Base-by-base conservation (phyloP, 2,888 invertebrate species). In the Parelbella ahira region DNA sequence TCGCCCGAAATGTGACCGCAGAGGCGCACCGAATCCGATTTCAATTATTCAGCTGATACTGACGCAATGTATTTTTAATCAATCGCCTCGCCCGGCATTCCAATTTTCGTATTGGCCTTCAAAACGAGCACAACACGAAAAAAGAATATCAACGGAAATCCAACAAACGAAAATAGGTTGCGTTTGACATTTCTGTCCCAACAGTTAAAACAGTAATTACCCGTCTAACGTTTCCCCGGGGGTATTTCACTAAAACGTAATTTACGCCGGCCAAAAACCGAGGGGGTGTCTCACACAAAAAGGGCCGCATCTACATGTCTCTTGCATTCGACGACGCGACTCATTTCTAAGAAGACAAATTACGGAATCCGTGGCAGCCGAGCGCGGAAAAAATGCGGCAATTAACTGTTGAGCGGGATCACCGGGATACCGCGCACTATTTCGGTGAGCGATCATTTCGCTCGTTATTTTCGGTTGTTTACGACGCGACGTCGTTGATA, bases 291-390 rank as follows among this genome's bases (percentile, higher is more conserved):
- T 50, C 34, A 66, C 65, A 68, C 69, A 72, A 71, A 69, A 60
- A 57, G 53, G 48, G 60, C 53, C 62, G 68, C 68, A 80, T 79
- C 80, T 78, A 80, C 81, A 81, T 80, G 82, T 82, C 84, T 62
- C 74, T 68, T 70, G 76, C 76, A 75, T 78, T 71, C 81, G 86
- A 83, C 83, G 86, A 87, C 84, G 81, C 83, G 86, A 74, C 84
- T 84, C 86, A 86, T 87, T 87, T 87, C 86, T 83, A 63, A 61
- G 86, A 87, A 87, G 86, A 87, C 86, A 87, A 87, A 87, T 87
- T 81, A 86, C 84, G 59, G 74, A 79, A 82, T 78, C 77, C 71
- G 60, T 67, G 75, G 71, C 77, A 73, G 76, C 63, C 68, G 71
- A 61, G 73, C 74, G 69, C 66, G 69, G 72, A 81, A 84, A 84